Conservation (phyloP, 2,797 vertebrate genomes). For the Triplophysa bombifrons region DNA sequence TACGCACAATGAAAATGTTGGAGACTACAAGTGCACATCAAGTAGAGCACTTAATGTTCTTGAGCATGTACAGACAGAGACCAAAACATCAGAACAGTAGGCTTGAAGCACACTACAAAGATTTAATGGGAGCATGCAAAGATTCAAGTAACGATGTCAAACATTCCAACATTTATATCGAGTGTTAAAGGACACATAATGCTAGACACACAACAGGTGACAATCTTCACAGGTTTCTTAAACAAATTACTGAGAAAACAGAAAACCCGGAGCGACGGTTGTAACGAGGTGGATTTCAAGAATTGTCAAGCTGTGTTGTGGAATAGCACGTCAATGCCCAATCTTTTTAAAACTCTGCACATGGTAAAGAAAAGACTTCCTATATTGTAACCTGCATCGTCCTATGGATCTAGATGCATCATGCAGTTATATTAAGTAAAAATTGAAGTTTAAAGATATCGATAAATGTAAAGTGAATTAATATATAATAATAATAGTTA, state of each 20-base stretch:
- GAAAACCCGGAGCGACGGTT: slow-evolving; percentile 17
- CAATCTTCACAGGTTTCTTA: not conserved
- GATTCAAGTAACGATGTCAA: not conserved
- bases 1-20: not conserved
- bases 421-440: not conserved
- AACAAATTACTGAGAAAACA: slow-evolving; percentile 1
- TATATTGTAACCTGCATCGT: not conserved
- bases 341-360: not conserved
- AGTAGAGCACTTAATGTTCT: not conserved
- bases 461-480: too few species aligned
- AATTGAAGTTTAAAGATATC: not conserved
- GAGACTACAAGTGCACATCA: not conserved
- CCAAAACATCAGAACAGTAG: not conserved
- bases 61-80: not conserved
- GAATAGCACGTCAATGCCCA: slow-evolving; percentile 9
- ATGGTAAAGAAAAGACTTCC: not conserved
- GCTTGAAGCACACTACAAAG: not conserved
- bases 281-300: slow-evolving; percentile 2
- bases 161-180: not conserved
- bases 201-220: not conserved
- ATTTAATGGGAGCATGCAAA: not conserved
- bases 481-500: too few species aligned
- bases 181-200: not conserved
- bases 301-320: slow-evolving; percentile 25
- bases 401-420: not conserved